A percentile compares a stretch with the other conserved stretches of the same genome.
phyloP scores from a whole-genome alignment of 2,113 vertebrate species.

The Tympanuchus pallidicinctus region DNA sequence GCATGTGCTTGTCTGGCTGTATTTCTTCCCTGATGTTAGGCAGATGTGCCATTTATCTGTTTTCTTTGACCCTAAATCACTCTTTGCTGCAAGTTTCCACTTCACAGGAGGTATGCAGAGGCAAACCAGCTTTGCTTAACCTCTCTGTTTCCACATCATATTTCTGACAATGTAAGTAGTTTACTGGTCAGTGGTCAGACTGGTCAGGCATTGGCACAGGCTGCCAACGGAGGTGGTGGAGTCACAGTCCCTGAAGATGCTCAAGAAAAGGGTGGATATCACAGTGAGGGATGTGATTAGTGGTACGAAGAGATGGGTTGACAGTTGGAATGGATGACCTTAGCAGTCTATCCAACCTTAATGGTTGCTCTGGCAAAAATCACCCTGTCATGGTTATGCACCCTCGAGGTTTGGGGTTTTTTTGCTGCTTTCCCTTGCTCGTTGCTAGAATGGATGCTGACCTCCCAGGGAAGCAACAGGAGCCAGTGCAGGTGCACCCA shows the following conservation, averaged over 20 bases:
- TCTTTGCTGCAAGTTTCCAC: background rate
- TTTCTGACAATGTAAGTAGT: background rate
- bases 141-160: background rate
- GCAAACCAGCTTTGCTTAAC: background rate
- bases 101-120: background rate
- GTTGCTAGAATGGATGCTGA: background rate
- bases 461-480: background rate
- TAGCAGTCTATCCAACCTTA: too few species aligned
- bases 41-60: background rate
- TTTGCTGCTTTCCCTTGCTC: background rate
- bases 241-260: too few species aligned
- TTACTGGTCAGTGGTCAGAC: background rate
- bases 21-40: slow-evolving; percentile 3
- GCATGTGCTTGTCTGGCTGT: background rate
- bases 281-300: too few species aligned
- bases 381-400: background rate
- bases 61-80: slow-evolving; percentile 21
- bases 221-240: too few species aligned
- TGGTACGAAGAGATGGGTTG: too few species aligned
- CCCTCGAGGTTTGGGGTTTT: background rate
- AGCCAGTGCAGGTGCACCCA: rapidly evolving
- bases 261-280: too few species aligned
- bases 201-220: too few species aligned
- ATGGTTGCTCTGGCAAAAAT: background rate
- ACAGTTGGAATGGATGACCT: too few species aligned